phyloP scores from a whole-genome alignment of 2,888 invertebrate species.

The Pollenia griseotomentosa region DNA sequence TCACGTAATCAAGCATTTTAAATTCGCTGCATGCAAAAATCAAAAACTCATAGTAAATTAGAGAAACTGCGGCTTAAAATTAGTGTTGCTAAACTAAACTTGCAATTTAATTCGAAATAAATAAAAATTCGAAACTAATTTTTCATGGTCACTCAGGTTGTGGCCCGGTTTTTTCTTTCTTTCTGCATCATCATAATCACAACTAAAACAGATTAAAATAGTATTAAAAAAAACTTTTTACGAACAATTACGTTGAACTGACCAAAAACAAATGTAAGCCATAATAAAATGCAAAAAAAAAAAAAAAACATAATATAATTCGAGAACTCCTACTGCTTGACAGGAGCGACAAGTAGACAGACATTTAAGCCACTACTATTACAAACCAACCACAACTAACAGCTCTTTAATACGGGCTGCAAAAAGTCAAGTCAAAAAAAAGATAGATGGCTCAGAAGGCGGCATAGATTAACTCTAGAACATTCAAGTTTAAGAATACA shows the following conservation, averaged over 20 bases:
- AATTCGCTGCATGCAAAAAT: too few species aligned
- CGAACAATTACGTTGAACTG: slow-evolving; percentile 63
- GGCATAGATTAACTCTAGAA: slow-evolving; percentile 57
- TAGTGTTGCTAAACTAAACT: not conserved
- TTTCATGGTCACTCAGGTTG: slow-evolving; percentile 62
- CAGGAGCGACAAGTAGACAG: slow-evolving; percentile 26
- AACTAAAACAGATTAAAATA: slow-evolving; percentile 58
- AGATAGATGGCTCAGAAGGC: slow-evolving; percentile 60
- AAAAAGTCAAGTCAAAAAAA: slow-evolving; percentile 30
- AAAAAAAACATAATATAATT: slow-evolving; percentile 48
- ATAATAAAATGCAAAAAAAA: slow-evolving; percentile 49
- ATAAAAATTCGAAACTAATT: slow-evolving; percentile 49
- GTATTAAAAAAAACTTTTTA: slow-evolving; percentile 9
- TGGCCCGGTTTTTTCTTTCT: slow-evolving; percentile 17
- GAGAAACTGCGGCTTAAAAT: slow-evolving; percentile 4
- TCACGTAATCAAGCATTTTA: not conserved
- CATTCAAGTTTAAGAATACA: not conserved
- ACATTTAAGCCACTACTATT: slow-evolving; percentile 28
- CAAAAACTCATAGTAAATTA: not conserved
- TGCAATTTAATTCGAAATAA: slow-evolving; percentile 35
- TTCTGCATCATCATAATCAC: slow-evolving; percentile 47
- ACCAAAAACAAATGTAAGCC: slow-evolving; percentile 62
- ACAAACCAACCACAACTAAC: slow-evolving; percentile 1
- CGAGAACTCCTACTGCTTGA: slow-evolving; percentile 61
- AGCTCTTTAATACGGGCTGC: slow-evolving; percentile 10